Base-by-base conservation (phyloP, 2,888 invertebrate species). In the Synanthedon tipuliformis region DNA sequence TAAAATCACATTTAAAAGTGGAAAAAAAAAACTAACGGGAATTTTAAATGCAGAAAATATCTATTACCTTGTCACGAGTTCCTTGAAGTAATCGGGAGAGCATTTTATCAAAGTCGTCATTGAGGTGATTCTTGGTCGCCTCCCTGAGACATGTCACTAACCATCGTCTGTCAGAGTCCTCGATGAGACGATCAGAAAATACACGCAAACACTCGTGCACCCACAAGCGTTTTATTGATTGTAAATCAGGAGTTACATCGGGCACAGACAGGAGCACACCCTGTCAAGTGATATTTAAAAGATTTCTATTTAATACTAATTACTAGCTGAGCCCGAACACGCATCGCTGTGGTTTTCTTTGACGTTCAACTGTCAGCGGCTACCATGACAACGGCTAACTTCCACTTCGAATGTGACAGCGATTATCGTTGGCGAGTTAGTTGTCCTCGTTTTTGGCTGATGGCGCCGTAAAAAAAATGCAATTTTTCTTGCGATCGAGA, bases 201-300 rank as follows among this genome's bases (percentile, higher is more conserved):
- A 98, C 97, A 2, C 98, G 90, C 58, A 96, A 85, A 34, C 96
- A 92, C 85, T 98, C 98, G 73, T 98, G 98, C 0, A 97, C 93
- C 98, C 98, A 98, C 0, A 98, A 88, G 52, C 97, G 89, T 66
- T 97, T 96, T 90, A 98, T 95, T 0, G 94, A 92, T 50, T 91
- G 89, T 34, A 95, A 80, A 61, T 95, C 94, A 61, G 95, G 94
- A 68, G 95, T 95, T 3, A 96, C 95, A 83, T 97, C 97, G 0
- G 98, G 97, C 4, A 95, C 95, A 0, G 97, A 97, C 1, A 98
- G 78, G 5, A 98, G 81, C 0, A 98, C 94, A 8, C 98, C 98
- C 93, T 95, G 84, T 13, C 4, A 4, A 64, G 55, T 3, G 45
- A 45, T 12, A 45, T 13, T 13, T 1, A 45, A 15, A 13, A 45